These are phyloP conservation scores for Patella pellucida DNA, from an alignment of 2,888 invertebrate species.

Conservation along the genomic window DNA sequence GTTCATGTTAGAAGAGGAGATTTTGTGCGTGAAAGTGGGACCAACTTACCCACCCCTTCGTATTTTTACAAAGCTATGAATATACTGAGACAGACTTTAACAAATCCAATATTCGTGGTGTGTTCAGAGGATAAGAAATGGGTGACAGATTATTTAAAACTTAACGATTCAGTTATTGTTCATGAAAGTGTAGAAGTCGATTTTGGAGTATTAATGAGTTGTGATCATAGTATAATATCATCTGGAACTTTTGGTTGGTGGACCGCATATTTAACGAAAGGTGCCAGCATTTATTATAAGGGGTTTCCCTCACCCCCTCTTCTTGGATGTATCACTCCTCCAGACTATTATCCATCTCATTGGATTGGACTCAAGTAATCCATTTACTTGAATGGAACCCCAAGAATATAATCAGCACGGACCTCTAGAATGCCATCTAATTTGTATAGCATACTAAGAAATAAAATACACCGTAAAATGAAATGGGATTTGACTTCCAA, in stretches of 20 bases:
- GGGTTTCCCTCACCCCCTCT: no score
- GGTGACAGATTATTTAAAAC: conserved; percentile 51
- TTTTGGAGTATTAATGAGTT: conserved; percentile 62
- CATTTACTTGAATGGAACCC: no score
- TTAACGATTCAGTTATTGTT: conserved; percentile 42
- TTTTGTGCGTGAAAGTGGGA: conserved; percentile 64
- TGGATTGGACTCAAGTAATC: no score
- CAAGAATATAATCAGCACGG: no score
- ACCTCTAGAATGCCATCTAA: no score
- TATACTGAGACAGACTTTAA: conserved; percentile 50
- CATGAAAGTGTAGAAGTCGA: conserved; percentile 60
- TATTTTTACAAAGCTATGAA: conserved; percentile 65
- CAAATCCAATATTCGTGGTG: conserved; percentile 66
- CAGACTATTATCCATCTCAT: no score
- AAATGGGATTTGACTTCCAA: no score
- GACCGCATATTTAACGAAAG: conserved; percentile 67
- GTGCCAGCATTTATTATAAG: conserved; percentile 25
- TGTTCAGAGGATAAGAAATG: conserved; percentile 68
- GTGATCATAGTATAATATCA: conserved; percentile 66
- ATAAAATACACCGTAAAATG: no score
- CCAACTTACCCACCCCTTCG: conserved; percentile 61
- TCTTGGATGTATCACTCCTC: no score
- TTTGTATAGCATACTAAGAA: no score
- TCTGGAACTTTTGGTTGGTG: conserved; percentile 72
- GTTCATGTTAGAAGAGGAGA: conserved; percentile 71